These are phyloP conservation scores for Pedicia rivosa DNA, from an alignment of 2,888 invertebrate species.

Conservation along the genomic window DNA sequence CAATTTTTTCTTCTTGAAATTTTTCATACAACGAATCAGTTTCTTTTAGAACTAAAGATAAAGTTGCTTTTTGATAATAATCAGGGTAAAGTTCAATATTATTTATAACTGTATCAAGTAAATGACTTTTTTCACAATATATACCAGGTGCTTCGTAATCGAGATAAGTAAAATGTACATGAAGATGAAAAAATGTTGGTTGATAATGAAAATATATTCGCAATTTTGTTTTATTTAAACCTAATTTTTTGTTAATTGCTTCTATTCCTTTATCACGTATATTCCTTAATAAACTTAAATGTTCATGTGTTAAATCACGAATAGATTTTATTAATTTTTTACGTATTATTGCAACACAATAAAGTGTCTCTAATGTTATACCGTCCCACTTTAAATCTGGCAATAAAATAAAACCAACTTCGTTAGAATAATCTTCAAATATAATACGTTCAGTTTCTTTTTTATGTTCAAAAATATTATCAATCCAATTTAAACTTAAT, in stretches of 20 bases:
- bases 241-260: constrained; percentile 62
- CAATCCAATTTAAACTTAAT: constrained; percentile 87
- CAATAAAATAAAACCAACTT: constrained; percentile 70
- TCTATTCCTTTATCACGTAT: constrained; percentile 59
- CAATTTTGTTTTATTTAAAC: constrained; percentile 49
- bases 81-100: constrained; percentile 70
- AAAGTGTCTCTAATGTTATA: constrained; percentile 53
- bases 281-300: constrained; percentile 70
- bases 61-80: constrained; percentile 68
- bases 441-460: constrained; percentile 78
- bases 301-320: constrained; percentile 60
- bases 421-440: constrained; percentile 55
- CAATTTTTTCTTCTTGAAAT: constrained; percentile 29
- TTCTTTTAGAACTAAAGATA: constrained; percentile 68
- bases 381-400: constrained; percentile 98
- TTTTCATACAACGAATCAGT: constrained; percentile 53
- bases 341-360: constrained; percentile 67
- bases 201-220: constrained; percentile 88
- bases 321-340: constrained; percentile 62
- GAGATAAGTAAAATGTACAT: constrained; percentile 80
- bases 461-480: constrained; percentile 87
- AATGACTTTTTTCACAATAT: constrained; percentile 70
- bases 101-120: constrained; percentile 74
- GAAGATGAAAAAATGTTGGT: constrained; percentile 93
- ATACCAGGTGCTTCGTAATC: constrained; percentile 69